Base-by-base conservation (phyloP, 2,888 invertebrate genomes). In the Buathra laborator region DNA sequence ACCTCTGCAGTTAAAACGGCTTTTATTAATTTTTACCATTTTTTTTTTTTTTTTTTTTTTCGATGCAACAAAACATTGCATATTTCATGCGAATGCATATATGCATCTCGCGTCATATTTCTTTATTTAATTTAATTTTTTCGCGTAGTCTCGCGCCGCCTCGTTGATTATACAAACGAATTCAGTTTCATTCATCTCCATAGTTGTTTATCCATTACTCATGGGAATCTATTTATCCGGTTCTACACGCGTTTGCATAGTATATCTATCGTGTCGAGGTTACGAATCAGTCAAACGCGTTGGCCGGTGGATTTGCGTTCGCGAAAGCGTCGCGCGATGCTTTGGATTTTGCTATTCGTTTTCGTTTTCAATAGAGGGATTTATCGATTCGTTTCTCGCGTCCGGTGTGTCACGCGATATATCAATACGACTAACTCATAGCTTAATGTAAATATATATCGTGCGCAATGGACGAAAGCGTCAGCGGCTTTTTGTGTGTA, bases 331-430 rank as follows among this genome's bases (percentile, higher is more conserved):
- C 32, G 37, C 51, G 66, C 48, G 48, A 32, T n/a, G 1, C 67
- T 9, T 19, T 56, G 19, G 44, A 9, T 44, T 44, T 37, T 44
- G 66, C 37, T 16, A 46, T 66, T 51, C 51, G 75, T 64, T 76
- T 51, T 66, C 19, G 51, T 64, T 64, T 51, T 29, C 32, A 64
- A 66, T 51, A 19, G 16, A n/a, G 48, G 37, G 51, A 48, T 37
- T 59, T 72, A 59, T 72, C 56, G 44, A 72, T 59, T 72, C 56
- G 59, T 3, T 66, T 79, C 37, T 19, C 64, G 71, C 48, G 43
- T 48, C 29, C 70, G 70, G 24, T 53, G 51, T 79, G 64, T 79
- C 71, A 64, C 71, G 79, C 48, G 64, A 71, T 64, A 79, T 64
- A 71, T 79, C 71, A 64, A 79, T 79, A 12, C 70, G 46, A 37